These are phyloP conservation scores for Metaphire vulgaris DNA, from an alignment of 1,140 invertebrate genomes.

Conservation along the genomic window DNA sequence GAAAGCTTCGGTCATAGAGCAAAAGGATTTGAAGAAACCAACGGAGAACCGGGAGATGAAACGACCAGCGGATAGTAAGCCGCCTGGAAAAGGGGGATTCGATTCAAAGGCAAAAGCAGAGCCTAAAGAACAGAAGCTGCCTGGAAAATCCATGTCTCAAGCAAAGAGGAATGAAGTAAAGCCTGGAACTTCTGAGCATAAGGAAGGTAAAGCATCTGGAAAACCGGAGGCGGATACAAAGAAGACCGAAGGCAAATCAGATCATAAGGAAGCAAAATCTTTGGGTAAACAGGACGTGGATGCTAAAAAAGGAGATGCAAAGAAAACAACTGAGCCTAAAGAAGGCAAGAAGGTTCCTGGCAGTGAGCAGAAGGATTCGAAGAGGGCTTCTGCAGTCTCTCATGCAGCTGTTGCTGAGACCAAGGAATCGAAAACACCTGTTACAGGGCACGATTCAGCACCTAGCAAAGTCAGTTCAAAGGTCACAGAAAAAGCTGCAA, in stretches of 20 bases:
- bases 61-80: neutral
- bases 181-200: too few species aligned
- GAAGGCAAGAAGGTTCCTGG: neutral
- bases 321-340: neutral
- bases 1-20: neutral
- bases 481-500: neutral
- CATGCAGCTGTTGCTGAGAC: neutral
- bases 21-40: neutral
- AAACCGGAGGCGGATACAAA: neutral
- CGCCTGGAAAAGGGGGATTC: neutral
- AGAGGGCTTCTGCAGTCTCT: neutral
- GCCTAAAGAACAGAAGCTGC: too few species aligned
- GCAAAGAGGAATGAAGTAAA: too few species aligned
- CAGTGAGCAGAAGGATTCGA: neutral
- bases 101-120: too few species aligned
- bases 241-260: neutral
- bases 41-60: neutral
- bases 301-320: neutral
- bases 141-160: too few species aligned
- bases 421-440: neutral
- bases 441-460: neutral
- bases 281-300: neutral
- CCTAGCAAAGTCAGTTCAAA: neutral
- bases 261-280: too few species aligned
- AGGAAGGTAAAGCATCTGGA: too few species aligned